A percentile compares a stretch with the other conserved stretches of the same genome.
Evolutionary conservation across 2,797 vertebrate genomes (phyloP).

Genomic region (Megalops cyprinoides): DNA sequence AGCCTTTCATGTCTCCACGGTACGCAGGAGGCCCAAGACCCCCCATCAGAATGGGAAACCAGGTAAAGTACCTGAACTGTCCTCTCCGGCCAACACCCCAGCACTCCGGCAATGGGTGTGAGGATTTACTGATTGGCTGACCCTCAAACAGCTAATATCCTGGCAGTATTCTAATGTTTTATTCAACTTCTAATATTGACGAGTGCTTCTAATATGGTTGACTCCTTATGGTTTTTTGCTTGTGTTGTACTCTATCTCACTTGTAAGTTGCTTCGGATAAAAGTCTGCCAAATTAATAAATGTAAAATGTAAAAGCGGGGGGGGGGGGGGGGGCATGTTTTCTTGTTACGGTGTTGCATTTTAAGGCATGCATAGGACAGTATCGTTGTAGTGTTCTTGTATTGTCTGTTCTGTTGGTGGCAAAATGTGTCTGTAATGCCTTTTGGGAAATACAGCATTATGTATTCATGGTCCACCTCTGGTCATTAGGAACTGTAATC

Average conservation of each 20-base stretch:
- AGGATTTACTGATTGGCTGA: no score
- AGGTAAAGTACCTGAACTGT: constrained; percentile 76
- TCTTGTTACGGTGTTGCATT: background rate
- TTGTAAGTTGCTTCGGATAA: no score
- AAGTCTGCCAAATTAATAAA: no score
- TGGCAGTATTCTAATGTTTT: no score
- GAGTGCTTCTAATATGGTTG: no score
- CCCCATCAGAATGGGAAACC: constrained; percentile 96
- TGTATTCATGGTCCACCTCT: background rate
- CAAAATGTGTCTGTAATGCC: background rate
- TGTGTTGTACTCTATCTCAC: no score
- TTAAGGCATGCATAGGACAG: background rate
- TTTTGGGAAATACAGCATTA: background rate
- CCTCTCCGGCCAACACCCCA: background rate
- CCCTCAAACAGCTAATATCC: no score
- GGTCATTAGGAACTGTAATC: no score
- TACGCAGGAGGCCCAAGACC: constrained; percentile 96
- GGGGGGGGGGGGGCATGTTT: no score
- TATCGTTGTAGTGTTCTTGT: background rate
- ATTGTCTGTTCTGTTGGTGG: background rate
- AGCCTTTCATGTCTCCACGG: constrained; percentile 98
- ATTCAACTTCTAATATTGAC: no score
- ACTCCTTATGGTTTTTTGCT: no score
- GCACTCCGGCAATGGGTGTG: background rate
- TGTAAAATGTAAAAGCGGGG: no score